Conservation (phyloP, 2,113 vertebrate species). For the Excalfactoria chinensis region DNA sequence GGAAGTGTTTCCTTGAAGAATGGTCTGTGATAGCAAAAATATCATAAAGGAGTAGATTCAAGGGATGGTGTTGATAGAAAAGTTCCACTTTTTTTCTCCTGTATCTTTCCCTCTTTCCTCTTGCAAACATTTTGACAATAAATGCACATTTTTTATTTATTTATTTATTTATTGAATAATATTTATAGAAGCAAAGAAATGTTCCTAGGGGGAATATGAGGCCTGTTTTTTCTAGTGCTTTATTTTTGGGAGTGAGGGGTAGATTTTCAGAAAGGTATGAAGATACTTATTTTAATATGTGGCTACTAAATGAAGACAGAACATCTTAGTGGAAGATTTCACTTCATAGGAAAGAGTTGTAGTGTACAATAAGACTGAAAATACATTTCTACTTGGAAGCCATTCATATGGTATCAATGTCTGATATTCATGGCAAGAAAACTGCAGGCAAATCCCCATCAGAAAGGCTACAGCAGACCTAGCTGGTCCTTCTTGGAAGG, state of each 20-base stretch:
- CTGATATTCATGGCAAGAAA: not conserved
- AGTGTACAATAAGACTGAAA: not conserved
- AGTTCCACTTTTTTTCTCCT: not conserved
- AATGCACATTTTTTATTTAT: not conserved
- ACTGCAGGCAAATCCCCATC: not conserved
- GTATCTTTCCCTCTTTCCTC: not conserved
- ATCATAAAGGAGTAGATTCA: not conserved
- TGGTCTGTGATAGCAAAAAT: not conserved
- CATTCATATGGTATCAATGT: not conserved
- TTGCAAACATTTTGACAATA: not conserved
- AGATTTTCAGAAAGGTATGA: not conserved
- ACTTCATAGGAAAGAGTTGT: not conserved
- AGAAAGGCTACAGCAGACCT: not conserved
- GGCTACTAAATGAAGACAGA: not conserved
- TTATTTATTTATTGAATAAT: too few relatives aligned
- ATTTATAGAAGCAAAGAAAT: not conserved
- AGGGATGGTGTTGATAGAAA: not conserved
- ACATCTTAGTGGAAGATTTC: not conserved
- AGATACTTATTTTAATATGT: not conserved
- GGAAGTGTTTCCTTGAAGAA: not conserved
- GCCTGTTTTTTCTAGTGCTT: not conserved
- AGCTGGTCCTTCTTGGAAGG: not conserved
- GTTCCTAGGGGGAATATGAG: not conserved
- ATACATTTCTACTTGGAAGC: not conserved
- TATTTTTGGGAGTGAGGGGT: not conserved